These are phyloP conservation scores for Boloria euphrosyne DNA, from an alignment of 2,888 invertebrate genomes.

Conservation along the genomic window DNA sequence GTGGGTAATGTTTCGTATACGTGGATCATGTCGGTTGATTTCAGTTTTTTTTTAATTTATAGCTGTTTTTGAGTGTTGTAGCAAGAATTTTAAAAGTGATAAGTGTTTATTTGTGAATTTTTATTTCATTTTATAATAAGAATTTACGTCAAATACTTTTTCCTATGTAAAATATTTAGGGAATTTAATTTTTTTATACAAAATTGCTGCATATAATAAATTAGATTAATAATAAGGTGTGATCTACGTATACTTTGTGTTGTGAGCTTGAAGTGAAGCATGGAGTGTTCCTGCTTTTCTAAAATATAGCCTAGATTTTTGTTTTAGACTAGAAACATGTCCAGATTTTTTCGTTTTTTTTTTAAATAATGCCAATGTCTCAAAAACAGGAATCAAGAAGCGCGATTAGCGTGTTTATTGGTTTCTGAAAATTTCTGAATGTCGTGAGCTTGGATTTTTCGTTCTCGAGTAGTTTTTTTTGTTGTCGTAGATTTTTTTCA, in stretches of 20 bases:
- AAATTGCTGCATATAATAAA: too few relatives aligned
- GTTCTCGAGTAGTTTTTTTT: conserved; percentile 41
- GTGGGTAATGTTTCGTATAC: conserved; percentile 16
- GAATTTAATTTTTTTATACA: too few relatives aligned
- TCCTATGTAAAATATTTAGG: too few relatives aligned
- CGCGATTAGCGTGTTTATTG: conserved; percentile 14
- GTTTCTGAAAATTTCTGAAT: conserved; percentile 23
- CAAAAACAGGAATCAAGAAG: conserved; percentile 13
- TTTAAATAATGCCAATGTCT: conserved; percentile 23
- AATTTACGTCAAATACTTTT: too few relatives aligned
- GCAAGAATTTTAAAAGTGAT: too few relatives aligned
- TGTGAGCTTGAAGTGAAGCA: conserved; percentile 40
- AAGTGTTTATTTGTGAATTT: too few relatives aligned
- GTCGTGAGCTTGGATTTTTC: conserved; percentile 29
- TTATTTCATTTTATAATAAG: too few relatives aligned
- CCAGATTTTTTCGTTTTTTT: conserved; percentile 11
- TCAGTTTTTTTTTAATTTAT: not conserved
- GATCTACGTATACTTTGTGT: conserved; percentile 34
- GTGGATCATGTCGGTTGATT: conserved; percentile 23
- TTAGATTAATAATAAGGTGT: conserved; percentile 10
- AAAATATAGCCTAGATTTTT: not conserved
- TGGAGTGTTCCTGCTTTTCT: conserved; percentile 26
- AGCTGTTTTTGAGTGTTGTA: too few relatives aligned
- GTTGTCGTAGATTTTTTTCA: conserved; percentile 35
- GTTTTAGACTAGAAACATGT: not conserved